Conservation (phyloP, 2,113 vertebrate species). For the Gracilinanus agilis region DNA sequence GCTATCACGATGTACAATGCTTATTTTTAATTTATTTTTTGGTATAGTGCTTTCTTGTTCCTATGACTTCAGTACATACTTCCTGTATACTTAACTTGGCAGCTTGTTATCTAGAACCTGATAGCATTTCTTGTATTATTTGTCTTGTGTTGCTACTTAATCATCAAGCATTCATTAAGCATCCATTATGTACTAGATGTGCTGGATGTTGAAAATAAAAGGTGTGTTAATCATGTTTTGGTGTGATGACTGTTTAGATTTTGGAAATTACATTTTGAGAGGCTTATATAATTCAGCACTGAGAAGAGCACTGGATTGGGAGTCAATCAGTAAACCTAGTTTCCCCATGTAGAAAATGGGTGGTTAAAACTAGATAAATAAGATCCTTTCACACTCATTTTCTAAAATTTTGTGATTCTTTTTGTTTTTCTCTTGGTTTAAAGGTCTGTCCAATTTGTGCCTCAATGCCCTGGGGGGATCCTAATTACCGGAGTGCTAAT, state of each 20-base stretch:
- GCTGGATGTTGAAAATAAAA: background rate
- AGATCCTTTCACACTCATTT: background rate
- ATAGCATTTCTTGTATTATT: background rate
- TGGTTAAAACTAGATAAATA: background rate
- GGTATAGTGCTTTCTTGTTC: background rate
- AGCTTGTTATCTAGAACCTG: background rate
- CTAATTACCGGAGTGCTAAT: slow-evolving; percentile 95
- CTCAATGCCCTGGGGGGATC: slow-evolving; percentile 99
- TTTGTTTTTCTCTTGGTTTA: slow-evolving; percentile 53
- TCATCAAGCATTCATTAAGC: background rate
- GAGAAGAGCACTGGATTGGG: background rate
- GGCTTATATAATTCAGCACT: background rate
- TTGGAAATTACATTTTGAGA: background rate
- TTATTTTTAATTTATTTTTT: too few relatives aligned
- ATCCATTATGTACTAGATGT: background rate
- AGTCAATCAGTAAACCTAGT: background rate
- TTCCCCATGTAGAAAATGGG: background rate
- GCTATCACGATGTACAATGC: background rate
- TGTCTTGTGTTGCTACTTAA: background rate
- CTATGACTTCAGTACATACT: background rate
- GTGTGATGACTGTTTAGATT: background rate
- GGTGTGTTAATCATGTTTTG: background rate
- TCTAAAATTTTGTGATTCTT: background rate
- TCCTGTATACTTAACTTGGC: background rate
- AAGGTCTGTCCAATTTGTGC: slow-evolving; percentile 99